Evolutionary conservation across 1,140 invertebrate genomes (phyloP).

Genomic region (Hyles euphorbiae): DNA sequence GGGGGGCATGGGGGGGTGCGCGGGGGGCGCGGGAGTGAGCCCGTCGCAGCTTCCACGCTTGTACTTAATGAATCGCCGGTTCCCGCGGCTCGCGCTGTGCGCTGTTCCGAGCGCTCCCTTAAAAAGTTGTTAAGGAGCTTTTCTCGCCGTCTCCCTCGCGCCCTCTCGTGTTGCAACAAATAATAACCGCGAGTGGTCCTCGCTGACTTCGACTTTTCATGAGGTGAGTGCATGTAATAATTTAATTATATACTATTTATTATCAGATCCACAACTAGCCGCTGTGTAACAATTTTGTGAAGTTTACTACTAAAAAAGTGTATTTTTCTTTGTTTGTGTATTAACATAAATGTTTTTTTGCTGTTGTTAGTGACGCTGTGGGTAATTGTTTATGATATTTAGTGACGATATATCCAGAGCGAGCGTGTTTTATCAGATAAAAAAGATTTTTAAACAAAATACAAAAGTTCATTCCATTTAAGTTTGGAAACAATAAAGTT

Average conservation of each 20-base stretch:
- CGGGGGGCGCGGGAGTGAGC: slow-evolving; percentile 31
- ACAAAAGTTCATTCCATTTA: too few relatives aligned
- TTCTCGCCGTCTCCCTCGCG: slow-evolving; percentile 56
- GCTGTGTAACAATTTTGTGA: too few relatives aligned
- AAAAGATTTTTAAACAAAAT: too few relatives aligned
- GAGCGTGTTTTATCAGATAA: too few relatives aligned
- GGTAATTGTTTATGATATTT: too few relatives aligned
- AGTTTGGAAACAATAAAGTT: too few relatives aligned
- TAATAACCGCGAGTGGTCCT: slow-evolving; percentile 33
- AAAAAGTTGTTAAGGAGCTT: slow-evolving; percentile 51
- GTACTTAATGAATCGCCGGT: slow-evolving; percentile 68
- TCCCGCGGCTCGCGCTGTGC: slow-evolving; percentile 63
- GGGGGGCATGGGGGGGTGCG: slow-evolving; percentile 18
- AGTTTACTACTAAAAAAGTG: not conserved
- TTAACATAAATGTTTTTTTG: too few relatives aligned
- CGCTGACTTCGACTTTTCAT: slow-evolving; percentile 30
- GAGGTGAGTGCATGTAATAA: slow-evolving; percentile 35
- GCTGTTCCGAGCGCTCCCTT: slow-evolving; percentile 48
- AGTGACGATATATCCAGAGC: too few relatives aligned
- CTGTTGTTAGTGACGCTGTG: too few relatives aligned
- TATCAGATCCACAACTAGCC: too few relatives aligned
- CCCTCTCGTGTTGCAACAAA: slow-evolving; percentile 45
- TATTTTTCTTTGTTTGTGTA: too few relatives aligned
- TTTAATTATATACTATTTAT: too few relatives aligned
- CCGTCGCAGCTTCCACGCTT: slow-evolving; percentile 60